Percentiles rank a stretch among this genome's conserved stretches.
These are phyloP conservation scores for Excalfactoria chinensis DNA, from an alignment of 2,113 vertebrate species.

Conservation along the genomic window DNA sequence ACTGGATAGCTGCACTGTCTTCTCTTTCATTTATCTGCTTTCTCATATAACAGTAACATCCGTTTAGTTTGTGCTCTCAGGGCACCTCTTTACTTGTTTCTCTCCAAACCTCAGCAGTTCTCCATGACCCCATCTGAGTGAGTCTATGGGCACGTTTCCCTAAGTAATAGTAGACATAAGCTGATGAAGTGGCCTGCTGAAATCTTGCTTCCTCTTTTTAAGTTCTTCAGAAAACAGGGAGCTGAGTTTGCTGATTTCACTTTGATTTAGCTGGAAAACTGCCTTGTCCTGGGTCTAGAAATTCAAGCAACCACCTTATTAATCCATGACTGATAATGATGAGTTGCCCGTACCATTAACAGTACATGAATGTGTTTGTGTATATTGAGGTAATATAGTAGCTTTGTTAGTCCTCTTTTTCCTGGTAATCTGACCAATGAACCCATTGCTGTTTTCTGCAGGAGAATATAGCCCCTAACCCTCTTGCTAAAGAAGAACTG, in stretches of 20 bases:
- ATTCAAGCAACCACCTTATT: not conserved
- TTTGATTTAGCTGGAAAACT: not conserved
- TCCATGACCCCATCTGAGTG: not conserved
- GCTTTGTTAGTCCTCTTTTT: not conserved
- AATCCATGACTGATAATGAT: not conserved
- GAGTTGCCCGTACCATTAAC: not conserved
- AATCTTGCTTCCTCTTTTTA: not conserved
- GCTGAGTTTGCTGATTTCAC: not conserved
- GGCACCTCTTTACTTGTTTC: not conserved
- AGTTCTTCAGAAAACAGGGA: not conserved
- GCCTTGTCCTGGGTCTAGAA: not conserved
- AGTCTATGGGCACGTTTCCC: not conserved
- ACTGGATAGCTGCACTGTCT: not conserved
- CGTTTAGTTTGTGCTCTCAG: not conserved
- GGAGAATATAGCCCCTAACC: conserved; percentile 90
- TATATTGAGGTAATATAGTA: not conserved
- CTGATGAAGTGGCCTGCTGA: not conserved
- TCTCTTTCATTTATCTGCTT: not conserved
- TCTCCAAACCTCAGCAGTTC: not conserved
- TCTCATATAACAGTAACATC: not conserved
- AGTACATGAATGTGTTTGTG: not conserved
- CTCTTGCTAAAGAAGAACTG: conserved; percentile 95
- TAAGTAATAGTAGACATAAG: not conserved
- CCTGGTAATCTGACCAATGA: not conserved
- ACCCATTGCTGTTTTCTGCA: conserved; percentile 63